Percentiles rank a stretch among this genome's conserved stretches.
phyloP scores from a whole-genome alignment of 2,888 invertebrate species.

The Plagodis pulveraria region DNA sequence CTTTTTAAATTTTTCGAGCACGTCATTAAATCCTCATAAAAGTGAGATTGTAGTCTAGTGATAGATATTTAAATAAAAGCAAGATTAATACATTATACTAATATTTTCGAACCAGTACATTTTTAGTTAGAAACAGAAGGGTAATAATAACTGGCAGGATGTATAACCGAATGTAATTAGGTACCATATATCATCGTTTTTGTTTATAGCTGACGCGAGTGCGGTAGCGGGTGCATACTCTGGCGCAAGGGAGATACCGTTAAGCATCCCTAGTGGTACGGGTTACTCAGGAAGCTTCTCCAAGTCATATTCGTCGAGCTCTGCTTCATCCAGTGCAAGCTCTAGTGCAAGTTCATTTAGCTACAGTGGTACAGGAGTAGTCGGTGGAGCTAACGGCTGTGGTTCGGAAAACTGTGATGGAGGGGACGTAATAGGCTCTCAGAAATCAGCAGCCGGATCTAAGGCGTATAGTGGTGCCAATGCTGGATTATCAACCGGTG shows the following conservation, averaged over 20 bases:
- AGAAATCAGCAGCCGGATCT: conserved; percentile 23
- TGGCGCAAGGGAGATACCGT: conserved; percentile 51
- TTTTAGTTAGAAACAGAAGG: too few species aligned
- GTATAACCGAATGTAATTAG: too few species aligned
- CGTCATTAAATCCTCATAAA: too few species aligned
- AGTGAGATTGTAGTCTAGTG: too few species aligned
- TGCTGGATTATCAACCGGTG: conserved; percentile 33
- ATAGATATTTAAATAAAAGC: too few species aligned
- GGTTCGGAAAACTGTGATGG: conserved; percentile 44
- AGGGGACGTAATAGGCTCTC: conserved; percentile 30
- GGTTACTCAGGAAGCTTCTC: conserved; percentile 78
- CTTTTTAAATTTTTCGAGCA: too few species aligned
- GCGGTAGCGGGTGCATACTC: conserved; percentile 61
- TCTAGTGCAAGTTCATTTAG: conserved; percentile 71
- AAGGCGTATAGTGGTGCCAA: conserved; percentile 39
- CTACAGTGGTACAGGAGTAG: conserved; percentile 56
- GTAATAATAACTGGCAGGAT: too few species aligned
- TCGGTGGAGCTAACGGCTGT: conserved; percentile 37
- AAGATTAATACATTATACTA: too few species aligned
- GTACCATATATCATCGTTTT: background rate
- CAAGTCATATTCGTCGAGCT: conserved; percentile 72
- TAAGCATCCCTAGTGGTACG: conserved; percentile 52
- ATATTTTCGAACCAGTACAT: too few species aligned
- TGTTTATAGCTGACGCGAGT: conserved; percentile 57
- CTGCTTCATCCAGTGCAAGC: conserved; percentile 72